Evolutionary conservation across 2,113 vertebrate species (phyloP), one percentile per base, ranked within the genome.

Genomic region (Neolamprologus fasciatus): DNA sequence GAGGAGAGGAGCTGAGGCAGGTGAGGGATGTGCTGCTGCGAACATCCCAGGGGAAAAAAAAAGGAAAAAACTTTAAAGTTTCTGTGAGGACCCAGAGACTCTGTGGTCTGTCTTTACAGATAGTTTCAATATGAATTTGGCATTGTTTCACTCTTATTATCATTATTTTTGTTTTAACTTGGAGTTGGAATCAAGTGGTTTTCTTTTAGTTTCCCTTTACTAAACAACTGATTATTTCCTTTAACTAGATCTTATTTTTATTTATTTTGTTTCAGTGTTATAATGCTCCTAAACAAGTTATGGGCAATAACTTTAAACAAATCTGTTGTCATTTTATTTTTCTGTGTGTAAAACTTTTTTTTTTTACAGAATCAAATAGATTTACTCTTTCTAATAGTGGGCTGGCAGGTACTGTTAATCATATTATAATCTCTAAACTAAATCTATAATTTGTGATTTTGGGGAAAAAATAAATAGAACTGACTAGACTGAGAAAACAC

Each of bases 1-100:
- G 93, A 95, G 93, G 93, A 94, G 93, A 92, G 92, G 31, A 91
- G 92, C 78, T 13, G 82, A 81, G 57, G 90, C 95, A 95, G 95
- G 95, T 95, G 95, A 94, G 89, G 92, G 94, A 94, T 94, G 94
- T 90, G 90, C 88, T 81, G 87, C 90, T 82, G 84, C 73, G 23
- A 50, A 71, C 4, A 17, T 47, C 86, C 31, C 26, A 50, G 26
- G 10, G 51, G 33, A 0, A 0, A 23, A 71, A 71, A 71, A 71
- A 42, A 19, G 6, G 2, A 17, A 45, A 45, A 28, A 47, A 3
- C 26, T 50, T 78, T 50, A 31, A 47, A 12, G 21, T 76, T 45
- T 8, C 12, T 73, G 7, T 31, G 8, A 61, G 23, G 31, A 84
- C 57, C 6, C 42, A 21, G 9, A 42, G 21, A 28, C 73, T 82